phyloP scores from a whole-genome alignment of 1,140 invertebrate species.

The Dinoponera quadriceps region DNA sequence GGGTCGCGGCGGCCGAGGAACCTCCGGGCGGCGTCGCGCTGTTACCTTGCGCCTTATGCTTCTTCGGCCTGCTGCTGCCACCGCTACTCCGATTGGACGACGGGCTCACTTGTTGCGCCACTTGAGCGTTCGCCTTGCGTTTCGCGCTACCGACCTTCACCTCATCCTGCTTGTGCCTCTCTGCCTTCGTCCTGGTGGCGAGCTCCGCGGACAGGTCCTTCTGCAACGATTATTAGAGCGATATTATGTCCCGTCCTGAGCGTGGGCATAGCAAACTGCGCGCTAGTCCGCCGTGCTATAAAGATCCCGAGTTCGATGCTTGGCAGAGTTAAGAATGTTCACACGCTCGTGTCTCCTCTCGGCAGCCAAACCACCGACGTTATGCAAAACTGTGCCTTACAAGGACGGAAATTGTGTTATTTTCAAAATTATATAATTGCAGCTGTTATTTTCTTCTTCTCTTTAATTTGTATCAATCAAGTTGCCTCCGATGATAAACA shows the following conservation, averaged over 20 bases:
- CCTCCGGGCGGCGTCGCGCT: conserved; percentile 77
- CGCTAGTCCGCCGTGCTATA: no score
- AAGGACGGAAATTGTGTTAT: no score
- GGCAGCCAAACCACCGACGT: no score
- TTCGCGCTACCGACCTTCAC: conserved; percentile 87
- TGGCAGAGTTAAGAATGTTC: no score
- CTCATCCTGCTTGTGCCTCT: conserved; percentile 90
- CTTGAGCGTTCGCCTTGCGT: conserved; percentile 86
- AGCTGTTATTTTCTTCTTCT: no score
- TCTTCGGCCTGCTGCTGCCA: conserved; percentile 80
- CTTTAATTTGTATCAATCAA: no score
- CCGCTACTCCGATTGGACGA: conserved; percentile 72
- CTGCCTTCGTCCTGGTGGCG: conserved; percentile 89
- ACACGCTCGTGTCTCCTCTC: no score
- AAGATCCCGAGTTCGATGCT: no score
- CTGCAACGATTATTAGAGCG: conserved; percentile 78
- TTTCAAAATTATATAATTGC: no score
- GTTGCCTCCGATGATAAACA: no score
- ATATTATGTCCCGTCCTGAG: background rate
- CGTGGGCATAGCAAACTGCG: no score
- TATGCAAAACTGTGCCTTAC: no score
- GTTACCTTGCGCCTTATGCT: conserved; percentile 77
- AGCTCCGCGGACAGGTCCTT: conserved; percentile 90
- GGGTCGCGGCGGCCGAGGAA: conserved; percentile 75
- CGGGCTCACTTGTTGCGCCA: conserved; percentile 84